Conservation (phyloP, 2,888 invertebrate genomes). For the Ectemnius lituratus region DNA sequence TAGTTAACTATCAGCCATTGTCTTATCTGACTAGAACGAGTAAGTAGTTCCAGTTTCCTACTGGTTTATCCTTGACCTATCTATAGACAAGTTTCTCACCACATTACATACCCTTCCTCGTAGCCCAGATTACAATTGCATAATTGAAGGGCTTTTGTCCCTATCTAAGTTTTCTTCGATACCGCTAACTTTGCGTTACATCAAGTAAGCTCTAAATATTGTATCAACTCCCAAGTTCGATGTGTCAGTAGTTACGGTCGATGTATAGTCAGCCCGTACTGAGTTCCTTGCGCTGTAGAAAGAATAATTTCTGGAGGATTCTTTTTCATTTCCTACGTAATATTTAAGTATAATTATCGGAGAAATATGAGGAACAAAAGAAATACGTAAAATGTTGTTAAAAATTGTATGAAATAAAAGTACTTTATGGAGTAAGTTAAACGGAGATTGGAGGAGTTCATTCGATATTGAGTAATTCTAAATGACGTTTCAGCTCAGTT, state of each 20-base stretch:
- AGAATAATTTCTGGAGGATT: too few species aligned
- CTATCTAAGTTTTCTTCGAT: not conserved
- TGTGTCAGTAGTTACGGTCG: slow-evolving; percentile 13
- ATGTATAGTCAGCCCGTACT: slow-evolving; percentile 4
- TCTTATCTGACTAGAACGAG: not conserved
- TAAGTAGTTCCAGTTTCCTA: not conserved
- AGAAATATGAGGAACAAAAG: too few species aligned
- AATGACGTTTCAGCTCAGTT: slow-evolving; percentile 5
- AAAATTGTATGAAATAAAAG: too few species aligned
- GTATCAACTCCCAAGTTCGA: slow-evolving; percentile 2
- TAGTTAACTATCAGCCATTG: not conserved
- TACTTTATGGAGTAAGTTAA: too few species aligned
- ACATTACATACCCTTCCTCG: too few species aligned
- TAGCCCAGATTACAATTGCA: too few species aligned
- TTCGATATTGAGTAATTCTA: not conserved
- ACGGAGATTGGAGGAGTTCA: not conserved
- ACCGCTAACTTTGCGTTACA: slow-evolving; percentile 1
- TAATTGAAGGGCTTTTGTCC: too few species aligned
- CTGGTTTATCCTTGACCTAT: not conserved
- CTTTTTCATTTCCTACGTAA: too few species aligned
- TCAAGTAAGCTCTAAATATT: slow-evolving; percentile 1
- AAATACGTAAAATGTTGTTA: too few species aligned
- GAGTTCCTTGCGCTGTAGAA: not conserved
- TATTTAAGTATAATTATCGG: too few species aligned
- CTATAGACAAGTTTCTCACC: too few species aligned